Conservation (phyloP, 2,797 vertebrate species). For the Galago senegalensis region DNA sequence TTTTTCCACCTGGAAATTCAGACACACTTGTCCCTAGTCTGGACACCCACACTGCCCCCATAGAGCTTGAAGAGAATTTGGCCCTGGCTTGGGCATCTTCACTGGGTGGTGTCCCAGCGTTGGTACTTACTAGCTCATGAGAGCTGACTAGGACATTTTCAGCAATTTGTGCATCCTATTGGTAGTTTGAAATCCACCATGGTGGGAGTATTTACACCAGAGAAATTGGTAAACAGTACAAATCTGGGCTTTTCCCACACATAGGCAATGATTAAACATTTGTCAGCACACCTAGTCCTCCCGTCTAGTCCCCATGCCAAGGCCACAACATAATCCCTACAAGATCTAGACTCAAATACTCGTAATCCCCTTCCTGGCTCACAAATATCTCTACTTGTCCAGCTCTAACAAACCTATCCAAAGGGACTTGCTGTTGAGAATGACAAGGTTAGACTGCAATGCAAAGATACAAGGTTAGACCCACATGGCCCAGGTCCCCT, state of each 20-base stretch:
- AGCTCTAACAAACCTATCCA: background rate
- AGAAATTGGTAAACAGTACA: accelerated
- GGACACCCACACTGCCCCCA: background rate
- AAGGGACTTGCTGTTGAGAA: background rate
- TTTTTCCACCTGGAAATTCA: background rate
- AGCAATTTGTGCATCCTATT: background rate
- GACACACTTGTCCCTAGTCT: background rate
- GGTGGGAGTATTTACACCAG: background rate
- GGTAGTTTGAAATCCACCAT: accelerated
- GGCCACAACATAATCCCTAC: background rate
- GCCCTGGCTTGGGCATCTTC: background rate
- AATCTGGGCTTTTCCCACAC: background rate
- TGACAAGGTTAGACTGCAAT: background rate
- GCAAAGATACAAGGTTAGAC: too few species aligned
- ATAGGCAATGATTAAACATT: accelerated
- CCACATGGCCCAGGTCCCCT: background rate
- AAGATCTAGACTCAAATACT: background rate
- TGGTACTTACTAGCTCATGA: accelerated
- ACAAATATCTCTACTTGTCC: background rate
- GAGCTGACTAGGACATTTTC: background rate
- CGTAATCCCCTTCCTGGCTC: accelerated
- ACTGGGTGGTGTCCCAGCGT: background rate
- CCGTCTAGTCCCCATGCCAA: background rate
- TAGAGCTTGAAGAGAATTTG: accelerated
- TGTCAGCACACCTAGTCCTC: background rate